Evolutionary conservation across 53 echinoderm and acorn worm species (phyloP), one percentile per base, ranked within the genome.

Genomic region (Actinopyga echinites): DNA sequence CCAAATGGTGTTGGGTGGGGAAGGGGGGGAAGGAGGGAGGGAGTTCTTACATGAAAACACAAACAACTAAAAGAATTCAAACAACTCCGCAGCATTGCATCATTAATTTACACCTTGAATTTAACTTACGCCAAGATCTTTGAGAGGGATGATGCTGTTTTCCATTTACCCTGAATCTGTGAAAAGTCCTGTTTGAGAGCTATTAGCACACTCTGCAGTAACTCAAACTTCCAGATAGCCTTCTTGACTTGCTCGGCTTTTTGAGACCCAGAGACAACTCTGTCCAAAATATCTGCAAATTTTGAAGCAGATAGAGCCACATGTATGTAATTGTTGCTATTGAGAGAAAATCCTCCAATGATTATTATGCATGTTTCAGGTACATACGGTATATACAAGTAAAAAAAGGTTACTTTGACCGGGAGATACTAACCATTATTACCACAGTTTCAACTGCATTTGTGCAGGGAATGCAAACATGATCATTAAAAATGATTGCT

Each of bases 161-260:
- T 92, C 99, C 99, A 99, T 83, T 99, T 99, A 15, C 94, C 99
- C 59, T 95, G 81, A 52, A 99, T 92, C 73, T 88, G 89, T 24
- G 99, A 89, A 79, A 99, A 99, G 56, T 99, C 99, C 79, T 99
- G 99, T 80, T 89, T 94, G 36, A 99, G 83, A 21, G 99, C 89
- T 24, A 99, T 85, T n/a, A 99, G 80, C 13, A 99, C 99, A 85
- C 94, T 92, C 83, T 94, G 99, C 56, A 99, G 91, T 24, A 99
- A 79, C 24, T 99, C 99, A 83, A 69, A 95, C 24, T 89, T 90
- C 97, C 97, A 96, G 53, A 96, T 93, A 44, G 89, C 92, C 56
- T 91, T 93, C 85, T 94, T 91, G 56, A 99, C 86, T 58, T 90
- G 92, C 20, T 88, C 89, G 28, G 99, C 94, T 82, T 87, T 84